These are phyloP conservation scores for Quadroppia sp. DNA, from an alignment of 2,888 invertebrate genomes.

Conservation along the genomic window DNA sequence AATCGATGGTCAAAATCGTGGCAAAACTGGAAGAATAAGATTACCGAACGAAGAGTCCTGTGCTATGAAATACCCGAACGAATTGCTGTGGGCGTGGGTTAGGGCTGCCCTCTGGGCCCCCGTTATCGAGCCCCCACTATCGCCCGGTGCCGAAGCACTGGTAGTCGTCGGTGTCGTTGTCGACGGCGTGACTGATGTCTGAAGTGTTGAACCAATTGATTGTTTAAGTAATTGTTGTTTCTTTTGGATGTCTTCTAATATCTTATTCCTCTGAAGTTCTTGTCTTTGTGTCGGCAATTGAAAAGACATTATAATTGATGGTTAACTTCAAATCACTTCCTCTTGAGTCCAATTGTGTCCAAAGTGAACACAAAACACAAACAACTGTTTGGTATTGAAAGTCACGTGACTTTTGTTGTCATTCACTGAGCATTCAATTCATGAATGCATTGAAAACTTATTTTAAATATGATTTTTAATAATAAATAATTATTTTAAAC, in stretches of 20 bases:
- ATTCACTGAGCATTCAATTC: not conserved
- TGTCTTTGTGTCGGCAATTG: slow-evolving; percentile 31
- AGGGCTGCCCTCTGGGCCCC: slow-evolving; percentile 23
- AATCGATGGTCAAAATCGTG: slow-evolving; percentile 13
- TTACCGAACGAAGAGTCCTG: slow-evolving; percentile 41
- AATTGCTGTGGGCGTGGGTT: slow-evolving; percentile 37
- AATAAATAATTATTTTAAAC: not conserved
- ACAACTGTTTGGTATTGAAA: not conserved
- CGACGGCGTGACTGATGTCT: not conserved
- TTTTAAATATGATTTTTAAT: not conserved
- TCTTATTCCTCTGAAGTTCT: slow-evolving; percentile 29
- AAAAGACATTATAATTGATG: slow-evolving; percentile 2
- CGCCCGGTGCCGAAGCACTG: not conserved
- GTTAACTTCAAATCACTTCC: not conserved
- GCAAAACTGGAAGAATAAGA: slow-evolving; percentile 37
- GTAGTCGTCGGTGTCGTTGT: not conserved
- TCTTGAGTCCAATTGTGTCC: not conserved
- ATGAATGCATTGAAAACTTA: not conserved
- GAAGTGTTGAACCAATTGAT: not conserved
- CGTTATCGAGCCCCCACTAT: not conserved
- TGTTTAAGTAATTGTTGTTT: slow-evolving; percentile 37
- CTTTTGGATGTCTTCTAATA: slow-evolving; percentile 37
- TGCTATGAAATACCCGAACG: slow-evolving; percentile 38
- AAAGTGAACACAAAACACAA: no score
- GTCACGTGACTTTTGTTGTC: not conserved